phyloP scores from a whole-genome alignment of 2,113 vertebrate species.

The Oryzias celebensis region DNA sequence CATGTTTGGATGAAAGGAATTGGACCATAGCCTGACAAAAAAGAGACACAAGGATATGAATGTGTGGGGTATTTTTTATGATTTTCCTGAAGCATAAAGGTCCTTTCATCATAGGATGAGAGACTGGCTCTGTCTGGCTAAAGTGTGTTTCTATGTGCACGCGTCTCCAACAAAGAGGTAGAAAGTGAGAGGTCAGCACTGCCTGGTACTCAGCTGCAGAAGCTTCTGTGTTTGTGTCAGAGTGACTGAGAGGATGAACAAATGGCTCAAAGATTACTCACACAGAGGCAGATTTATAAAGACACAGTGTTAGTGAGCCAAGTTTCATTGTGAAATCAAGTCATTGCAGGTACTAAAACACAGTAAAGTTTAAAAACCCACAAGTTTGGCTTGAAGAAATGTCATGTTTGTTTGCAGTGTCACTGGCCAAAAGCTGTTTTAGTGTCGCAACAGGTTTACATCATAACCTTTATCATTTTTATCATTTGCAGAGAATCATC shows the following conservation, averaged over 20 bases:
- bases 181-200: slow-evolving; percentile 51
- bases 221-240: slow-evolving; percentile 28
- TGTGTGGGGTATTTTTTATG: slow-evolving; percentile 4
- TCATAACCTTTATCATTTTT: too few relatives aligned
- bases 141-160: slow-evolving; percentile 33
- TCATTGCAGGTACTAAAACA: not conserved
- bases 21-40: not conserved
- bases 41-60: not conserved
- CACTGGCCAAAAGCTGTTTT: too few relatives aligned
- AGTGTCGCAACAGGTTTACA: too few relatives aligned
- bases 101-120: slow-evolving; percentile 43
- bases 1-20: too few relatives aligned
- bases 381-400: too few relatives aligned
- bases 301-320: slow-evolving; percentile 11
- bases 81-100: slow-evolving; percentile 39
- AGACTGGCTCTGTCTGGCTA: slow-evolving; percentile 53
- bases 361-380: too few relatives aligned
- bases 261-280: slow-evolving; percentile 14
- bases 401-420: too few relatives aligned
- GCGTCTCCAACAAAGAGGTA: slow-evolving; percentile 31
- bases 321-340: not conserved
- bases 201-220: slow-evolving; percentile 58
- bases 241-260: not conserved
- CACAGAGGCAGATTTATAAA: slow-evolving; percentile 28
- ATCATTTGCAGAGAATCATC: too few relatives aligned